Evolutionary conservation across 2,797 vertebrate genomes (phyloP).

Genomic region (Tenualosa thibaudeaui): DNA sequence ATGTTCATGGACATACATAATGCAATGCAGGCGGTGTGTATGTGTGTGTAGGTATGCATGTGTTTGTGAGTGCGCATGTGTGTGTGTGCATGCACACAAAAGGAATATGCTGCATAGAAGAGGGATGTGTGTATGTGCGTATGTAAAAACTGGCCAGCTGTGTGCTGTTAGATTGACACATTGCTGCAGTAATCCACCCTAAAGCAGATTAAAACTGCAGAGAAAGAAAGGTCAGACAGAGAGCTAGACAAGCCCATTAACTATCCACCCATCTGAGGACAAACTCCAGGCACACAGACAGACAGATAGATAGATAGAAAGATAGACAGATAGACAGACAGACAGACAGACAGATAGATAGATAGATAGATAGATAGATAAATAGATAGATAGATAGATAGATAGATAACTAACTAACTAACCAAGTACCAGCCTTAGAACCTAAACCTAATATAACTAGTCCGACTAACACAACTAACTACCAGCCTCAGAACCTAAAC

Average conservation of each 20-base stretch:
- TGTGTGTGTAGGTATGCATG: background rate
- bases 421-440: no score
- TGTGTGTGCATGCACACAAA: background rate
- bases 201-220: background rate
- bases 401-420: no score
- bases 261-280: background rate
- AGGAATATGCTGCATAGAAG: background rate
- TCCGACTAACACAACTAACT: no score
- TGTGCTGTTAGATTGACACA: background rate
- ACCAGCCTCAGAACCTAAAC: no score
- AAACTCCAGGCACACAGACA: background rate
- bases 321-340: background rate
- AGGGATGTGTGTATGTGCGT: background rate
- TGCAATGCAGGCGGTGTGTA: background rate
- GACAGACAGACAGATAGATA: conserved; percentile 7
- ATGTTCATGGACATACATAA: background rate
- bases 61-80: background rate
- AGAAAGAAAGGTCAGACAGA: background rate
- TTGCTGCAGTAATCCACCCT: background rate
- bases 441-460: no score
- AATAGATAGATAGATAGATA: no score
- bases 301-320: background rate
- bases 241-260: background rate
- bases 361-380: conserved; percentile 16
- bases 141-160: background rate